These are phyloP conservation scores for Sarcophaga caerulescens DNA, from an alignment of 2,888 invertebrate species.

Conservation along the genomic window DNA sequence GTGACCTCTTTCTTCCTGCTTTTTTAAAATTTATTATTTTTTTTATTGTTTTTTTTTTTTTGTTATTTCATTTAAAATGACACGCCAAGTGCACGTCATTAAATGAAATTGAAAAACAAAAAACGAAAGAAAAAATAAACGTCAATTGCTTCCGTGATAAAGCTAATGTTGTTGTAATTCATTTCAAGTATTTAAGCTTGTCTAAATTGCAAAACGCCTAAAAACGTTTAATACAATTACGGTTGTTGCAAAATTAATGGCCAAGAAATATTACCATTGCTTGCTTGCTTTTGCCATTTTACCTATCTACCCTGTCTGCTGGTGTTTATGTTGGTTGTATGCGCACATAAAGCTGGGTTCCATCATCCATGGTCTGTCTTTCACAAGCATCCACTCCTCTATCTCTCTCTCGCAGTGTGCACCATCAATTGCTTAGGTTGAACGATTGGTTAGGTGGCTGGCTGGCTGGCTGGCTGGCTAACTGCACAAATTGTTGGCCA, in stretches of 20 bases:
- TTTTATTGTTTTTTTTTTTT: background rate
- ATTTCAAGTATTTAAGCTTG: slow-evolving; percentile 43
- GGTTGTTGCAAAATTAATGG: background rate
- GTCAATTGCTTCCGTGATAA: background rate
- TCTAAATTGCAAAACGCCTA: slow-evolving; percentile 37
- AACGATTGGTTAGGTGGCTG: background rate
- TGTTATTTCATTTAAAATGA: background rate
- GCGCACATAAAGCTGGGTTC: too few species aligned
- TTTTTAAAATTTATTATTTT: background rate
- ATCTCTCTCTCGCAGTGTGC: background rate
- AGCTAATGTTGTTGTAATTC: background rate
- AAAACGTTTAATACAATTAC: slow-evolving; percentile 28
- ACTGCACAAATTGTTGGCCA: background rate
- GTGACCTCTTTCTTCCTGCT: too few species aligned
- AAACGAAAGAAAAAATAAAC: slow-evolving; percentile 10
- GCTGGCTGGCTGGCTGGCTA: background rate
- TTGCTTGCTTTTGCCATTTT: background rate
- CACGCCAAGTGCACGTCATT: background rate
- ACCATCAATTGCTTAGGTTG: background rate
- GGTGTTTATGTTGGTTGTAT: too few species aligned
- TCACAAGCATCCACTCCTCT: background rate
- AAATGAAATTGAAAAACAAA: background rate
- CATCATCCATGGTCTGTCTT: background rate
- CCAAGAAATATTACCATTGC: background rate
- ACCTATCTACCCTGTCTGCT: too few species aligned